These are phyloP conservation scores for Tillus elongatus DNA, from an alignment of 2,888 invertebrate species.

Conservation along the genomic window DNA sequence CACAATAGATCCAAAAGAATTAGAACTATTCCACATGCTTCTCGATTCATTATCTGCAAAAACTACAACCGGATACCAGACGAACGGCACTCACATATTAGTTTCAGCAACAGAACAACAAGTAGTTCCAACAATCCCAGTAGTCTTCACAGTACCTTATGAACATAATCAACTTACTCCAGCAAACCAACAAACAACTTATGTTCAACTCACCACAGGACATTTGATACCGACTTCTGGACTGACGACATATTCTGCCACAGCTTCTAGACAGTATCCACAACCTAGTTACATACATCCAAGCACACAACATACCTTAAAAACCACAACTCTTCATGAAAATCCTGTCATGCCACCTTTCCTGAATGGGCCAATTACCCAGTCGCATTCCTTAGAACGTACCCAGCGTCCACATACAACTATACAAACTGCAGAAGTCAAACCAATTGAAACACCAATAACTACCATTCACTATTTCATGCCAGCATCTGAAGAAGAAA, in stretches of 20 bases:
- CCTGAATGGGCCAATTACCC: too few species aligned
- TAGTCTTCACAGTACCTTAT: too few species aligned
- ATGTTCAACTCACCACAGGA: constrained; percentile 19
- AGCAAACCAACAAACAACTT: constrained; percentile 14
- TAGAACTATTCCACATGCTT: constrained; percentile 30
- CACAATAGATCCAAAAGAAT: constrained; percentile 26
- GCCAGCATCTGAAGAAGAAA: constrained; percentile 22
- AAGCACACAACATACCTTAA: too few species aligned
- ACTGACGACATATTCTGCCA: constrained; percentile 16
- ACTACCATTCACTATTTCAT: constrained; percentile 27
- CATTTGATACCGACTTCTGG: constrained; percentile 21
- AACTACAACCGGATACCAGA: constrained; percentile 20
- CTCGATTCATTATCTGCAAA: constrained; percentile 28
- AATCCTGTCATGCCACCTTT: too few species aligned
- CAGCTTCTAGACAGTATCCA: too few species aligned
- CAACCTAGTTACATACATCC: too few species aligned
- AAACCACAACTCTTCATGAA: too few species aligned
- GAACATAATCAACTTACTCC: constrained; percentile 10
- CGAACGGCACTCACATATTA: background rate
- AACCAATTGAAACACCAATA: constrained; percentile 9
- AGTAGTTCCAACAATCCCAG: too few species aligned
- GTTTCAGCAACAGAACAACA: background rate
- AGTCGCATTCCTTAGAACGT: too few species aligned
- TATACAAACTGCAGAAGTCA: too few species aligned
- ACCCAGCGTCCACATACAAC: too few species aligned